phyloP scores from a whole-genome alignment of 2,113 vertebrate species.

The Hippocampus abdominalis region DNA sequence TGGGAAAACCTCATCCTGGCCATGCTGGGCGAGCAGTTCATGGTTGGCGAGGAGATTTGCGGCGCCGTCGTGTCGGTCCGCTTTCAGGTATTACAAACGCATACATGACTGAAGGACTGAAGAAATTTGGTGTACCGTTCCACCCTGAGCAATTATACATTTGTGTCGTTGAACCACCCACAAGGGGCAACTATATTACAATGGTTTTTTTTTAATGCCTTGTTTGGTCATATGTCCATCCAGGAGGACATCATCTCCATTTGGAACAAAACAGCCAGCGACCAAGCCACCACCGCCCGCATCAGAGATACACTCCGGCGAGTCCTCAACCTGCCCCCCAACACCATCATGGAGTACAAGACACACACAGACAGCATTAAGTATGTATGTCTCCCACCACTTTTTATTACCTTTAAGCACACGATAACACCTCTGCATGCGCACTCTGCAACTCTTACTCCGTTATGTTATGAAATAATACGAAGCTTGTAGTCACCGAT shows the following conservation, averaged over 20 bases:
- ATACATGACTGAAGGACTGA: no score
- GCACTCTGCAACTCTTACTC: slow-evolving; percentile 9
- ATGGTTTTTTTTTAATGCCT: neutral
- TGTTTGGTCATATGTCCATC: neutral
- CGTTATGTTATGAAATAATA: neutral
- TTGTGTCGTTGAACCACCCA: no score
- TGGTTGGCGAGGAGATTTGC: slow-evolving; percentile 83
- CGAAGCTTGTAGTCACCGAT: no score
- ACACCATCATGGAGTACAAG: slow-evolving; percentile 84
- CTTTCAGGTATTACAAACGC: slow-evolving; percentile 69
- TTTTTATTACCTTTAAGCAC: slow-evolving; percentile 34
- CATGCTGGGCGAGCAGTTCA: slow-evolving; percentile 82
- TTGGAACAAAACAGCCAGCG: slow-evolving; percentile 82
- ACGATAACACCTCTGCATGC: slow-evolving; percentile 5
- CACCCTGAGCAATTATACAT: no score
- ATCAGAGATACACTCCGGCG: slow-evolving; percentile 80
- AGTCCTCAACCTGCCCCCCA: slow-evolving; percentile 80
- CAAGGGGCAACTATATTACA: no score
- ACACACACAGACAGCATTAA: slow-evolving; percentile 82
- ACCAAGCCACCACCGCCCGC: slow-evolving; percentile 77
- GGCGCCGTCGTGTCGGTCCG: slow-evolving; percentile 80
- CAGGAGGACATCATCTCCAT: slow-evolving; percentile 83
- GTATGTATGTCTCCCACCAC: slow-evolving; percentile 66
- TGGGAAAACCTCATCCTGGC: slow-evolving; percentile 84
- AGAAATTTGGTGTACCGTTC: no score